Conservation (phyloP, 2,113 vertebrate genomes). For the Labeo catla region DNA sequence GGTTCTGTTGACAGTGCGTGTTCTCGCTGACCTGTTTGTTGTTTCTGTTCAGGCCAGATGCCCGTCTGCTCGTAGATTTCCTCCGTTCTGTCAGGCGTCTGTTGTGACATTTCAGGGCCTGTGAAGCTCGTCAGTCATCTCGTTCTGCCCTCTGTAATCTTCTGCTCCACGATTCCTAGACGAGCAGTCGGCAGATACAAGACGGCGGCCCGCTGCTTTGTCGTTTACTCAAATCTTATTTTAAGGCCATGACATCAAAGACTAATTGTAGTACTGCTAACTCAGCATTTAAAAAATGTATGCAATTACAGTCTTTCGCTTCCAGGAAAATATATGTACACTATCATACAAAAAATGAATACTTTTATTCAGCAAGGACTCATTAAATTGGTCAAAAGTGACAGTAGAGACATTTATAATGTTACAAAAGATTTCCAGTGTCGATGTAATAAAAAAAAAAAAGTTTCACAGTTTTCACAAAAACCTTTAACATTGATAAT, state of each 20-base stretch:
- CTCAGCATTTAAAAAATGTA: not conserved
- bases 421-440: too few relatives aligned
- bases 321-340: not conserved
- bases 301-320: not conserved
- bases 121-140: conserved; percentile 4
- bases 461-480: too few relatives aligned
- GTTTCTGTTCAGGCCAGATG: conserved; percentile 29
- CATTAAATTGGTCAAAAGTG: not conserved
- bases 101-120: conserved; percentile 32
- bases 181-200: not conserved
- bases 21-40: conserved; percentile 25
- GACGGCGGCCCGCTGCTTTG: not conserved
- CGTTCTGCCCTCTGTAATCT: conserved; percentile 23
- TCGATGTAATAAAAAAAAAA: too few relatives aligned
- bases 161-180: conserved; percentile 4
- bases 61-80: conserved; percentile 6
- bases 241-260: not conserved
- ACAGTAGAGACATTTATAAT: too few relatives aligned
- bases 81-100: not conserved
- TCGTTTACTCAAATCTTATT: not conserved
- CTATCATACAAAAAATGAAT: not conserved
- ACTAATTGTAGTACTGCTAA: not conserved
- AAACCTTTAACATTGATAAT: too few relatives aligned
- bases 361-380: not conserved
- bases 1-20: conserved; percentile 1